A percentile compares a stretch with the other conserved stretches of the same genome.
Evolutionary conservation across 2,113 vertebrate genomes (phyloP).

Genomic region (Tupaia tana): DNA sequence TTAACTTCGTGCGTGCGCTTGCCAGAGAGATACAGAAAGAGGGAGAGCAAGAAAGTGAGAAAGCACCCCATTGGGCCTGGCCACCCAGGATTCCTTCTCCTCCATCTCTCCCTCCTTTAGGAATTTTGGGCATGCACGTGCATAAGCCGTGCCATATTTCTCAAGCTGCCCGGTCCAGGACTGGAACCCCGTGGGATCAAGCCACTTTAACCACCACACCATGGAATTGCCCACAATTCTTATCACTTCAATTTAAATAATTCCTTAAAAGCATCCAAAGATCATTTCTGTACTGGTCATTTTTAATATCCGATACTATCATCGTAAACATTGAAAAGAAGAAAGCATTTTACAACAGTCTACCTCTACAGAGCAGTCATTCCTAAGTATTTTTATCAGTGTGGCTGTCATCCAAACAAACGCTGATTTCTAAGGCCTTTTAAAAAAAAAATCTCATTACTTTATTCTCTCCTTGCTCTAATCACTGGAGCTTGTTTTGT

Average conservation of each 20-base stretch:
- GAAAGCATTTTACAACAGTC: not conserved
- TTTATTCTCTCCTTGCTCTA: not conserved
- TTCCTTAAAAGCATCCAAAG: not conserved
- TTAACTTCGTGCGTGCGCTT: no score
- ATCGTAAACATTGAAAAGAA: slow-evolving; percentile 11
- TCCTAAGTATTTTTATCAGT: not conserved
- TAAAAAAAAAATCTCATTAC: not conserved
- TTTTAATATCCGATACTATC: not conserved
- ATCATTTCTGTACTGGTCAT: not conserved
- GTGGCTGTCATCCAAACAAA: not conserved
- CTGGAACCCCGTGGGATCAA: no score
- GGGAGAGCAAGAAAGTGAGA: no score
- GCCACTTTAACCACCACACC: no score
- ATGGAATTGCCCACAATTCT: not conserved
- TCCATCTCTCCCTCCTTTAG: no score
- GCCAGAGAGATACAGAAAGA: no score
- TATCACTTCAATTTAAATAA: not conserved
- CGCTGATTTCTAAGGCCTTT: not conserved
- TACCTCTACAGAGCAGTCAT: not conserved
- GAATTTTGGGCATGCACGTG: no score
- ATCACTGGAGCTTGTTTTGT: not conserved
- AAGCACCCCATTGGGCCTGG: no score
- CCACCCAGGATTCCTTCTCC: no score
- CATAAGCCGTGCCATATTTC: no score
- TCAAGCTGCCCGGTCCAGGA: no score